Percentiles rank a stretch among this genome's conserved stretches.
Conservation (phyloP, 2,797 vertebrate genomes). For the Gymnopithys bicolor region DNA sequence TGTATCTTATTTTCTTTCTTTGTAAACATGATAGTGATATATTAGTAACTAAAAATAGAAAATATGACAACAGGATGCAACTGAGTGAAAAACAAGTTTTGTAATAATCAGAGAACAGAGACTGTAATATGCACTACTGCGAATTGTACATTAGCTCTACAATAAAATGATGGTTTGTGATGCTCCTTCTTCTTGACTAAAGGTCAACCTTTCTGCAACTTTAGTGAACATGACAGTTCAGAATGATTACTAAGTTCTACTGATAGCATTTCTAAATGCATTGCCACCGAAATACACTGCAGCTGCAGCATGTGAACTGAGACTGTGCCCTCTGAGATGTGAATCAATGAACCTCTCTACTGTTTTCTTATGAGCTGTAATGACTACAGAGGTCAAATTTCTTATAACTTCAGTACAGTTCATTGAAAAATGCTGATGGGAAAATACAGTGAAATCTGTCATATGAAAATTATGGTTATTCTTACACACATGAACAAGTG, state of each 20-base stretch:
- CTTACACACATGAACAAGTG: not conserved
- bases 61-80: not conserved
- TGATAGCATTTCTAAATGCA: not conserved
- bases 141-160: not conserved
- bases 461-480: not conserved
- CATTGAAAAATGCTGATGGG: not conserved
- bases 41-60: not conserved
- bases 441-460: not conserved
- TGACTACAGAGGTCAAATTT: not conserved
- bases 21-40: not conserved
- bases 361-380: not conserved
- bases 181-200: constrained; percentile 37
- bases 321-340: not conserved
- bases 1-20: not conserved
- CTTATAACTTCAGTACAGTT: not conserved
- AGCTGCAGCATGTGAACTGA: not conserved
- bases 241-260: not conserved
- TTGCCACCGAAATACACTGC: not conserved
- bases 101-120: not conserved
- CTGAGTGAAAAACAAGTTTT: not conserved
- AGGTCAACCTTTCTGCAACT: constrained; percentile 9
- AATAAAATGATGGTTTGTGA: not conserved
- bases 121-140: not conserved
- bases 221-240: not conserved
- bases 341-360: not conserved